These are phyloP conservation scores for Etheostoma nigrum DNA, from an alignment of 2,797 vertebrate species.

Conservation along the genomic window DNA sequence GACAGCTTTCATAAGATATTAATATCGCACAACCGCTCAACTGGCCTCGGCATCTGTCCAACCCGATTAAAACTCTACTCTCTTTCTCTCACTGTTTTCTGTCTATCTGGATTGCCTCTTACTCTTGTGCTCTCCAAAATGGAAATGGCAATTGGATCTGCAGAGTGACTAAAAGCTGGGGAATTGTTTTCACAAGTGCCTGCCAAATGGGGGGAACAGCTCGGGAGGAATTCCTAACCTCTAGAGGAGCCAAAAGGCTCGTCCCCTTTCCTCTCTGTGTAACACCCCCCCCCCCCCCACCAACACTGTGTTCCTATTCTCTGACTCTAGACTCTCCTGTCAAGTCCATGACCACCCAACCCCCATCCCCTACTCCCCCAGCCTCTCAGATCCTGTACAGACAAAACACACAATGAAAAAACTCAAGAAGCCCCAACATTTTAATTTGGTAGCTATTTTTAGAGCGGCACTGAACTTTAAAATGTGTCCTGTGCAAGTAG, in stretches of 20 bases:
- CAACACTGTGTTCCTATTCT: conserved; percentile 48
- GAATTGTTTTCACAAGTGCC: conserved; percentile 85
- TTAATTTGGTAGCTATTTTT: conserved; percentile 65
- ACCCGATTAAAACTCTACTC: conserved; percentile 76
- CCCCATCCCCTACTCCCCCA: neutral
- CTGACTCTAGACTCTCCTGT: conserved; percentile 63
- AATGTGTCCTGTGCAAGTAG: conserved; percentile 29
- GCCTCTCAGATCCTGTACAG: conserved; percentile 48
- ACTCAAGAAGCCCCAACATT: conserved; percentile 40
- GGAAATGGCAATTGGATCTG: conserved; percentile 84
- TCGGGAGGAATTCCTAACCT: conserved; percentile 81
- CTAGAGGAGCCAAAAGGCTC: conserved; percentile 74
- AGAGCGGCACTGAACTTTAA: conserved; percentile 37
- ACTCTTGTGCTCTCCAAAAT: conserved; percentile 76
- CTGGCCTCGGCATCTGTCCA: conserved; percentile 79
- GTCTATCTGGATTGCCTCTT: conserved; percentile 75
- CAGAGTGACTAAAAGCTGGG: conserved; percentile 83
- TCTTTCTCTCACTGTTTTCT: conserved; percentile 65
- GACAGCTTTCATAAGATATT: conserved; percentile 81
- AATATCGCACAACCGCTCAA: conserved; percentile 77
- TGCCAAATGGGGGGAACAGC: conserved; percentile 79
- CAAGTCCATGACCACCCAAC: conserved; percentile 50
- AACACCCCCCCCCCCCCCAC: conserved; percentile 15
- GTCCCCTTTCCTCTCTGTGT: conserved; percentile 66
- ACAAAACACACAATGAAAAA: conserved; percentile 59